Evolutionary conservation across 1,140 invertebrate species (phyloP).

Genomic region (Melanaphis sacchari): DNA sequence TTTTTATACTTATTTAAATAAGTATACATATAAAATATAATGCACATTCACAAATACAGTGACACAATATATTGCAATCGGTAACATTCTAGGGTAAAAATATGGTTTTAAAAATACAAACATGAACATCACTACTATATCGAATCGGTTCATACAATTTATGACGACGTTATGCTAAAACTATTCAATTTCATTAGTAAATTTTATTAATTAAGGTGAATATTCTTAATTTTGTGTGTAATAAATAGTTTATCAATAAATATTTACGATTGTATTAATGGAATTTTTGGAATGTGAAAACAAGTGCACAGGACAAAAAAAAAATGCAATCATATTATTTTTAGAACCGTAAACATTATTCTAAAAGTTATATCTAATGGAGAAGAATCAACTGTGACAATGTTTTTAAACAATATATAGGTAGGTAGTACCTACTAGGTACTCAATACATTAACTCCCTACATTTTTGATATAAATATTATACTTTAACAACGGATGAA

Average conservation of each 20-base stretch:
- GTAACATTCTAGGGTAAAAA: neutral
- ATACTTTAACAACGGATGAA: neutral
- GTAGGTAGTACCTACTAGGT: neutral
- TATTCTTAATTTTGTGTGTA: neutral
- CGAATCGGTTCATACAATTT: neutral
- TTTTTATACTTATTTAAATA: neutral
- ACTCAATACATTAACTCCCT: neutral
- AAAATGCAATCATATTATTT: neutral
- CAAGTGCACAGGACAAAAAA: neutral
- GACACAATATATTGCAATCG: neutral
- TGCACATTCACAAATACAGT: neutral
- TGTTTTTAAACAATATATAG: neutral
- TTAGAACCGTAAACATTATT: neutral
- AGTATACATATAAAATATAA: neutral
- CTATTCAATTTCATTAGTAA: too few relatives aligned
- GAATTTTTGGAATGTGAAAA: neutral
- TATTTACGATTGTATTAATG: neutral
- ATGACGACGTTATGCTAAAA: neutral
- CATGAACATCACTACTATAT: neutral
- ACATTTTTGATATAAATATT: neutral
- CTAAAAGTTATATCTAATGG: neutral
- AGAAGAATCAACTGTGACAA: neutral
- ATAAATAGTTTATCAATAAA: neutral
- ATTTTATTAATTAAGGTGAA: neutral
- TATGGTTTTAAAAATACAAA: neutral